Evolutionary conservation across 53 echinoderm and acorn worm species (phyloP).

Genomic region (Pentamera pediparva): DNA sequence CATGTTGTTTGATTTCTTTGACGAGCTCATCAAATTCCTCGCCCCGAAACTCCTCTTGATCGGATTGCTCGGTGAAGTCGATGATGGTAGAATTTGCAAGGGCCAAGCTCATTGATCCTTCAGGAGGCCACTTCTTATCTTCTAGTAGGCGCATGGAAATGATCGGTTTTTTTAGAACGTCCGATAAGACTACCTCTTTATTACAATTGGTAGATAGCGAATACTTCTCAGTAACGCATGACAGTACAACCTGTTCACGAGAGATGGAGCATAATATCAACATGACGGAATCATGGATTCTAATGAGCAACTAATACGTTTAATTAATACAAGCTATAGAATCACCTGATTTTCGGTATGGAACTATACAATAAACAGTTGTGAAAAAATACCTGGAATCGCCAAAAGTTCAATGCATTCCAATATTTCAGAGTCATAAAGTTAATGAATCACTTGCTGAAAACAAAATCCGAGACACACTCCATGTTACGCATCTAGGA

Average conservation of each 20-base stretch:
- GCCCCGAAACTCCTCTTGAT: constrained; percentile 56
- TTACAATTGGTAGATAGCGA: constrained; percentile 88
- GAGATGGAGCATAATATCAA: too few species aligned
- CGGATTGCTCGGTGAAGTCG: constrained; percentile 71
- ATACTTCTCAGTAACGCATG: constrained; percentile 88
- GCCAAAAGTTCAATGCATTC: too few species aligned
- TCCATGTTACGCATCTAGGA: too few species aligned
- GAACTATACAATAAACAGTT: too few species aligned
- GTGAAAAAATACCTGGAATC: too few species aligned
- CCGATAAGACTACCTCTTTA: constrained; percentile 82
- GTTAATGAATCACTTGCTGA: too few species aligned
- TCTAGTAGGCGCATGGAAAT: constrained; percentile 64
- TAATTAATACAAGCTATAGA: too few species aligned
- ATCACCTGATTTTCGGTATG: too few species aligned
- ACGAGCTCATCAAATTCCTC: constrained; percentile 80
- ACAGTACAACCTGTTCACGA: constrained; percentile 88
- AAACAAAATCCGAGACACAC: too few species aligned
- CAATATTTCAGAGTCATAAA: too few species aligned
- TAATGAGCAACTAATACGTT: too few species aligned
- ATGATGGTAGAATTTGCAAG: constrained; percentile 80
- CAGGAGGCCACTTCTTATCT: constrained; percentile 80
- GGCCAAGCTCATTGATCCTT: constrained; percentile 96
- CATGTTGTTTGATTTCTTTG: constrained; percentile 57
- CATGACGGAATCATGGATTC: too few species aligned
- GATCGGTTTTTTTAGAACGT: constrained; percentile 84